Evolutionary conservation across 2,888 invertebrate species (phyloP), one percentile per base, ranked within the genome.

Genomic region (Eupeodes latifasciatus): DNA sequence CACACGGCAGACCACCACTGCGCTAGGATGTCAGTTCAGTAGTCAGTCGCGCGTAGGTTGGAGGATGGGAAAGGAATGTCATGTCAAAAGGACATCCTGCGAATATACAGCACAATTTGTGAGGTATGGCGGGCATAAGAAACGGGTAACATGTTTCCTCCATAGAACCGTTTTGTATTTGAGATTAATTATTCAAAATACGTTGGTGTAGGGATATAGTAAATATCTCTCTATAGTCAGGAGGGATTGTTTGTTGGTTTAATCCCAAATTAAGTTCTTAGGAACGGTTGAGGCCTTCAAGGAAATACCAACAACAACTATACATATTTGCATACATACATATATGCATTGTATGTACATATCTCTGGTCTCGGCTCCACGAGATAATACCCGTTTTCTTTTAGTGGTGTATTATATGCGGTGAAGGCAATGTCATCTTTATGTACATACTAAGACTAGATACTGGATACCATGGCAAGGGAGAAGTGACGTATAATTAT

Each of bases 141-240:
- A 27, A 34, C 40, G 16, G 34, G 66, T 49, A 40, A 72, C 74
- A 75, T 61, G 76, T 62, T 81, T 53, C 51, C 77, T 69, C 61
- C 59, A 59, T 80, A 71, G 76, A 53, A 40, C 61, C 64, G 62
- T 77, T 85, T 64, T 81, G 74, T 81, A 85, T 76, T 85, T 85
- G 36, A 85, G 77, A 85, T 88, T 88, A 88, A 88, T 85, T 85
- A 88, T 88, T 84, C 77, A 88, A 88, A 81, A 88, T 81, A 80
- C 72, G 80, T 78, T 69, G 88, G 88, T 85, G 88, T 67, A 27
- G 27, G 27, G 27, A 27, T 27, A 40, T 40, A 40, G 40, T 40
- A 40, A 40, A 1, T 40, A 40, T 40, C 40, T 40, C 5, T 40
- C 40, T 40, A 40, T 9, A 81, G 77, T 77, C 85, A 77, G 61